Base-by-base conservation (phyloP, 2,113 vertebrate species). In the Meriones unguiculatus region DNA sequence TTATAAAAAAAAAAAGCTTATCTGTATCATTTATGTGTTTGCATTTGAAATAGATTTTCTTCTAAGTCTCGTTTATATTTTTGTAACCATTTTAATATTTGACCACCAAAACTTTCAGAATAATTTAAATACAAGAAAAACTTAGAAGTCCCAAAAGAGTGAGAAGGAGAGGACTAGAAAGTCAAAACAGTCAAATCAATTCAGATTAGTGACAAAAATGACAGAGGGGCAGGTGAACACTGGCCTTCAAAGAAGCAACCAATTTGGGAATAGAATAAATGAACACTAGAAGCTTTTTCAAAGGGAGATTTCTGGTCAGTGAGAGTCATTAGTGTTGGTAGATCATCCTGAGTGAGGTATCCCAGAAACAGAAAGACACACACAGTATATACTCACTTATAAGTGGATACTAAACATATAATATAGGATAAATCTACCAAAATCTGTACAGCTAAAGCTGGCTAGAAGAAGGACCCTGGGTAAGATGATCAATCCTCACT, bases 41-140 rank as follows among this genome's bases (percentile, higher is more conserved):
- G 88, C 70, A 95, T 95, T 95, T 96, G 87, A 95, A 97, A 96
- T 87, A 95, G 65, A 96, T 85, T 87, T 94, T 94, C 89, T 75
- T 72, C 50, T 87, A 81, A 87, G 84, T 76, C 0, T n/a, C 78
- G 96, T 84, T 91, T 94, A 94, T 70, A 91, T 92, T 97, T 97
- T 95, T 90, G 30, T 92, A 72, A 88, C 96, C 28, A 70, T 94
- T 95, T 96, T 76, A 59, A 80, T 96, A 97, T 85, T 90, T 95
- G 80, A 90, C 80, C 76, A 94, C 32, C 96, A 87, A 87, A 85
- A 67, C 50, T 95, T 96, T 85, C n/a, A 91, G 88, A 85, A 22
- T 87, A 72, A 78, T 94, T 97, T 96, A 85, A 84, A 73, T 94
- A 72, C 41, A 87, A 96, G 75, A 72, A 94, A 85, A 88, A 76